A percentile compares a stretch with the other conserved stretches of the same genome.
Conservation (phyloP, 2,888 invertebrate species). For the Caenorhabditis sulstoni region DNA sequence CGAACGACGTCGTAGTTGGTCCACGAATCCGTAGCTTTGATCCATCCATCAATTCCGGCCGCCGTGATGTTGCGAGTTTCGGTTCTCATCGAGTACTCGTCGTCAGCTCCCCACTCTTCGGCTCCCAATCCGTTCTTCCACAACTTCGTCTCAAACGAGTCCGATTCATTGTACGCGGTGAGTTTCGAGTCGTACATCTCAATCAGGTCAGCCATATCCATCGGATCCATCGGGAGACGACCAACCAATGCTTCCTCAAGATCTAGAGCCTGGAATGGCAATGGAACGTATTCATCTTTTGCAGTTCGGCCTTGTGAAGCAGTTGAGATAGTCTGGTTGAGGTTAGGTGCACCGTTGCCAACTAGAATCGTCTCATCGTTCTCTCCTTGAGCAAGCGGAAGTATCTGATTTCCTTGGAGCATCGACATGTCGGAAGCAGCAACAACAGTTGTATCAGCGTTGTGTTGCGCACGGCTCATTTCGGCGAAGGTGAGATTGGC, state of each 20-base stretch:
- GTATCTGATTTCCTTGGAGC: slow-evolving; percentile 14
- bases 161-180: neutral
- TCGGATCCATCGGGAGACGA: slow-evolving; percentile 15
- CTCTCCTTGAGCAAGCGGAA: slow-evolving; percentile 4
- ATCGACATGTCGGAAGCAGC: slow-evolving; percentile 42
- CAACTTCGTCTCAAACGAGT: slow-evolving; percentile 24
- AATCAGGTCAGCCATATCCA: slow-evolving; percentile 19
- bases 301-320: neutral
- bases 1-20: slow-evolving; percentile 45
- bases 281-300: slow-evolving; percentile 28
- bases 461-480: neutral
- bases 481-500: slow-evolving; percentile 29
- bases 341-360: neutral
- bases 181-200: slow-evolving; percentile 25
- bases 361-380: slow-evolving; percentile 5
- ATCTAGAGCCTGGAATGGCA: neutral
- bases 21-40: slow-evolving; percentile 45
- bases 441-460: slow-evolving; percentile 15
- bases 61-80: slow-evolving; percentile 1
- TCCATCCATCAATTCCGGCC: slow-evolving; percentile 43
- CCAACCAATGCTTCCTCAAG: slow-evolving; percentile 34
- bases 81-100: slow-evolving; percentile 1
- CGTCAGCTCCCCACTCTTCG: slow-evolving; percentile 51
- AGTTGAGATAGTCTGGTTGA: neutral
- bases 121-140: slow-evolving; percentile 45